Evolutionary conservation across 2,888 invertebrate species (phyloP), one percentile per base, ranked within the genome.

Genomic region (Cheilosia impressa): DNA sequence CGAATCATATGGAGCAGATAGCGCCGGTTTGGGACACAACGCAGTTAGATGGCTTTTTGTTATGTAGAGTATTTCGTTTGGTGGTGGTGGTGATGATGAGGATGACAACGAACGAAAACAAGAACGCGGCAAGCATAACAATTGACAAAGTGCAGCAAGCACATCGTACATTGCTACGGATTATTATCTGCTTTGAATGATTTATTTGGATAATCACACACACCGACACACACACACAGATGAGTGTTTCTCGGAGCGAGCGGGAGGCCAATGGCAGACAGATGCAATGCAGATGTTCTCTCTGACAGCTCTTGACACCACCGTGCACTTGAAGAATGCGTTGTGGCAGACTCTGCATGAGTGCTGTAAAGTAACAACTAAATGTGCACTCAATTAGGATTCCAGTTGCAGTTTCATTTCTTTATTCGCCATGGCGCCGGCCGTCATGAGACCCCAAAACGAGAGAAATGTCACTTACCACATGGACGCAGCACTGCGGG

Each of bases 41-140:
- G 22, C 62, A 69, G 83, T 79, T 79, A 78, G 78, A 78, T 72
- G 66, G 43, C 17, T 65, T 55, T 50, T 47, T 17, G 60, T 47
- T 41, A 52, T 31, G 31, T 31, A 31, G 52, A 27, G 24, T 5
- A 41, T 62, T 55, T 52, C 34, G 15, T 53, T 69, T 69, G 19
- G 41, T 52, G 15, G 34, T 52, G 15, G 34, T 47, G 78, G 65
- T 43, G 80, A 80, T 71, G 84, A 80, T 80, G 80, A 80, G 41
- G 43, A 78, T 68, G 83, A 83, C 78, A 79, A 79, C 66, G 73
- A 80, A 71, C 75, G 65, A 80, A 81, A 80, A 80, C 75, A 80
- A 75, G 75, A 80, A 84, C 84, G 84, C 80, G 84, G 71, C 84
- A 75, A 71, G 84, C 84, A 80, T 84, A 80, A 80, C 84, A 84